Evolutionary conservation across 92 coral and sea anemone genomes (phyloP), one percentile per base, ranked within the genome.

Genomic region (Porites rus): DNA sequence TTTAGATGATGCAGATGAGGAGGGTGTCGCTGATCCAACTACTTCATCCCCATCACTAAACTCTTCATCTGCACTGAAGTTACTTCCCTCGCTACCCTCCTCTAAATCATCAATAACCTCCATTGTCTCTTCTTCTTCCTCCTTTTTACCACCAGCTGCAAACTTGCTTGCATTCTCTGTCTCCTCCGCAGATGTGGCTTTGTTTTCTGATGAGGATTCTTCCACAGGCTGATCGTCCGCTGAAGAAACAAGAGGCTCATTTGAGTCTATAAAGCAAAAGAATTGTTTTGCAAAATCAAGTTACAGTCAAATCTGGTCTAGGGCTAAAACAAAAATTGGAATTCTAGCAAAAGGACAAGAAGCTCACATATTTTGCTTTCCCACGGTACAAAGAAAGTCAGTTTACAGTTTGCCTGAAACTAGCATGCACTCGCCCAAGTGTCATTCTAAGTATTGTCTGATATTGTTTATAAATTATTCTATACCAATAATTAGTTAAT

Each of bases 21-120:
- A 85, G 60, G 92, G 95, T 16, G 98, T 84, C 2, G 76, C 98
- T 25, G 98, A 88, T 71, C 90, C 91, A 59, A 94, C 1, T 81
- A 87, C 46, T 79, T 84, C 87, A 1, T 89, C 95, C 10, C 81
- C 93, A n/a, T 84, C 90, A 84, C 94, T 90, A 69, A 82, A 89
- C 14, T 92, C 98, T 14, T 88, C 93, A 11, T 77, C 94, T 25
- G 83, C 79, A 68, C 95, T 95, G 67, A 84, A 86, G 10, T 72
- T 77, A 66, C 93, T 93, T 22, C 83, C 84, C 3, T 88, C 94
- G 83, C 96, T 94, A 3, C 87, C 90, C 84, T 90, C 96, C 51
- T 90, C 96, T 17, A 91, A 92, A 51, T 92, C 97, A 74, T 95
- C 98, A 51, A 89, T 90, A 16, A 95, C 88, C 8, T 96, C 96